A percentile compares a stretch with the other conserved stretches of the same genome.
Evolutionary conservation across 2,888 invertebrate species (phyloP).

Genomic region (Hydrotaea cyrtoneurina): DNA sequence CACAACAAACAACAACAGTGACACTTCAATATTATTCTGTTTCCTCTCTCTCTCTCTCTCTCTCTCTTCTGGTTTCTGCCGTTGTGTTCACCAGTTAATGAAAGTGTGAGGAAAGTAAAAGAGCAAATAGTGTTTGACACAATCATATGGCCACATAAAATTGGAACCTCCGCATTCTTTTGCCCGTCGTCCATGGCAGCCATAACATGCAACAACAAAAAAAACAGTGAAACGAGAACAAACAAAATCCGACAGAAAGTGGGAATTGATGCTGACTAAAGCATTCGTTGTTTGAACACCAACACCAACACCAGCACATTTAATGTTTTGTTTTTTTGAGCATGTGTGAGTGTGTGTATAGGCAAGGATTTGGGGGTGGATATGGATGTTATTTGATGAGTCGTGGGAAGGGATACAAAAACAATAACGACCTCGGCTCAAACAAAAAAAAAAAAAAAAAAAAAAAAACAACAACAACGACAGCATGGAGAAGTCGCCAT

Average conservation of each 20-base stretch:
- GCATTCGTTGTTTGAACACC: constrained; percentile 45
- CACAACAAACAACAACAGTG: not conserved
- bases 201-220: not conserved
- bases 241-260: not conserved
- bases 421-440: not conserved
- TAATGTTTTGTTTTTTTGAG: too few relatives aligned
- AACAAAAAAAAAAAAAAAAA: too few relatives aligned
- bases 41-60: not conserved
- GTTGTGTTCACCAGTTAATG: not conserved
- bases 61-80: too few relatives aligned
- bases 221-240: not conserved
- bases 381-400: not conserved
- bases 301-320: not conserved
- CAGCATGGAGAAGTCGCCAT: constrained; percentile 17
- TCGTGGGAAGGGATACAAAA: not conserved
- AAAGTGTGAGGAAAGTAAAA: not conserved
- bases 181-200: not conserved
- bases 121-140: constrained; percentile 17
- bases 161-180: not conserved
- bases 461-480: not conserved
- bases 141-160: constrained; percentile 29
- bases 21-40: constrained; percentile 42
- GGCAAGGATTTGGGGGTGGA: not conserved
- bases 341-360: too few relatives aligned
- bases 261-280: constrained; percentile 24